Evolutionary conservation across 2,797 vertebrate species (phyloP).

Genomic region (Delichon dasypus): DNA sequence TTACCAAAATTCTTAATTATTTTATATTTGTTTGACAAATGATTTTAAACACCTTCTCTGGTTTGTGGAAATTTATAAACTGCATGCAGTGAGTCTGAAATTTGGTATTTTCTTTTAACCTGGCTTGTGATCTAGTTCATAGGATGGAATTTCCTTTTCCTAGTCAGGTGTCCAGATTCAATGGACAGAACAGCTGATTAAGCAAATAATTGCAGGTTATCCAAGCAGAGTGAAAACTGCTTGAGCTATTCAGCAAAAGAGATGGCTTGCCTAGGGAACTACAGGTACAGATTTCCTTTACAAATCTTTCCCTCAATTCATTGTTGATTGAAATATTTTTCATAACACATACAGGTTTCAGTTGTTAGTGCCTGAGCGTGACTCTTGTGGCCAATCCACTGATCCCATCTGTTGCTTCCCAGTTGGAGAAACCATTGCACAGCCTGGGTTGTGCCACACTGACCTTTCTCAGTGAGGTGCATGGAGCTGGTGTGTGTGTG

Average conservation of each 20-base stretch:
- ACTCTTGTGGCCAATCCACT: not conserved
- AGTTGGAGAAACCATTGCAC: not conserved
- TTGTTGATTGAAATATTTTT: not conserved
- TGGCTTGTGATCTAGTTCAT: not conserved
- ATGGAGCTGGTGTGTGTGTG: not conserved
- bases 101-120: not conserved
- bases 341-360: not conserved
- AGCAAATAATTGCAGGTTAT: not conserved
- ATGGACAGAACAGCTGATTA: not conserved
- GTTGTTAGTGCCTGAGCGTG: accelerated
- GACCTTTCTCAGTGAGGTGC: accelerated
- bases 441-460: accelerated
- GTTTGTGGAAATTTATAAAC: not conserved
- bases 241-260: not conserved
- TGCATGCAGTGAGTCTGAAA: not conserved
- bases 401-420: not conserved
- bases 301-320: not conserved
- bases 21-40: not conserved
- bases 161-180: not conserved
- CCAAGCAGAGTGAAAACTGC: not conserved
- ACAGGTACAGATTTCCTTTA: not conserved
- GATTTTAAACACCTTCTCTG: not conserved
- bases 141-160: not conserved
- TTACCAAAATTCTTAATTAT: not conserved
- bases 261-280: not conserved